These are phyloP conservation scores for Nasonia giraulti DNA, from an alignment of 1,140 invertebrate species.

Conservation along the genomic window DNA sequence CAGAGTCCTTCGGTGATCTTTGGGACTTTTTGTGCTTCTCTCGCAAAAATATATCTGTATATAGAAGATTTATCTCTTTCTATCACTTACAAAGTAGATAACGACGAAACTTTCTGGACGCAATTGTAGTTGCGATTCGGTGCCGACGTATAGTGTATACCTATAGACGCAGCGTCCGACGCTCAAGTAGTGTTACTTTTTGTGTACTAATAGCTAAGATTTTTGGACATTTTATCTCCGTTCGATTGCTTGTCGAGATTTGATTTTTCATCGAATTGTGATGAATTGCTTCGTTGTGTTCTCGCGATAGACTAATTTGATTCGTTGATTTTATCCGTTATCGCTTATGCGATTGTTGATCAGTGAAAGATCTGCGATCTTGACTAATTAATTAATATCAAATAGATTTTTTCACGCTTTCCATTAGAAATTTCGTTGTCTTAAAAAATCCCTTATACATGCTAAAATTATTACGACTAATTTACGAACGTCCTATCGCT, in stretches of 20 bases:
- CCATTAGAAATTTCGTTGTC: no score
- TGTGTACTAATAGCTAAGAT: no score
- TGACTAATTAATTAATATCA: neutral
- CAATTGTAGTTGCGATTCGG: neutral
- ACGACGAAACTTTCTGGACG: slow-evolving; percentile 48
- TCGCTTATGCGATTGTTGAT: neutral
- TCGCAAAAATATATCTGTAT: slow-evolving; percentile 38
- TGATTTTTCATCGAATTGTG: neutral
- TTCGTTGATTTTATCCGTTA: no score
- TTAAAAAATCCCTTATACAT: neutral
- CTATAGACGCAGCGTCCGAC: neutral
- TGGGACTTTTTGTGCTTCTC: slow-evolving; percentile 48
- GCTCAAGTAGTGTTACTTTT: neutral
- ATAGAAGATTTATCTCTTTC: slow-evolving; percentile 58
- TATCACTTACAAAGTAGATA: slow-evolving; percentile 69
- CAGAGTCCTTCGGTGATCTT: slow-evolving; percentile 49
- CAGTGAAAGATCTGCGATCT: neutral
- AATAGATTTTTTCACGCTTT: neutral
- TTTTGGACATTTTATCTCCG: no score
- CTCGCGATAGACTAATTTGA: neutral
- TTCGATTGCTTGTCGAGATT: neutral
- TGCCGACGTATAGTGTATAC: neutral
- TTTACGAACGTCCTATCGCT: neutral
- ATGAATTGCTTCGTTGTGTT: neutral
- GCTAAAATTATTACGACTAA: slow-evolving; percentile 8